A percentile compares a stretch with the other conserved stretches of the same genome.
These are phyloP conservation scores for Mionectes olivaceus DNA, from an alignment of 2,797 vertebrate genomes.

Conservation along the genomic window DNA sequence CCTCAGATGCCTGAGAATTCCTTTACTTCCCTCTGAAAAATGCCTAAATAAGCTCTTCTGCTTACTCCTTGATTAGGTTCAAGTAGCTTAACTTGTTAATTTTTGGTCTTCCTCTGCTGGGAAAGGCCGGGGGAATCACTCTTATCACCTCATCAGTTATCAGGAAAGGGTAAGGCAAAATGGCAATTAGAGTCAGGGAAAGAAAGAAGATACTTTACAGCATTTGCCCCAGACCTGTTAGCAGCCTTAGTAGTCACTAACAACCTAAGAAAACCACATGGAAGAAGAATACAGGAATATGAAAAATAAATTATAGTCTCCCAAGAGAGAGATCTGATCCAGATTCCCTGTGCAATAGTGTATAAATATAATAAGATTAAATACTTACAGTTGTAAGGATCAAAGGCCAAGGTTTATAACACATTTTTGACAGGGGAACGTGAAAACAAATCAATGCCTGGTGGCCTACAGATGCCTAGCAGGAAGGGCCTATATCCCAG, in stretches of 20 bases:
- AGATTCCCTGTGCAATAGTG: not conserved
- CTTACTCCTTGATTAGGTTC: not conserved
- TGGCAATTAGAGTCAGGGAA: not conserved
- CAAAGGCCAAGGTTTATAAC: not conserved
- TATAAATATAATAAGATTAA: slow-evolving; percentile 18
- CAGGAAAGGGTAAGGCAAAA: not conserved
- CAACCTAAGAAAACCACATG: not conserved
- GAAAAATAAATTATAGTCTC: not conserved
- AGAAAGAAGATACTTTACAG: not conserved
- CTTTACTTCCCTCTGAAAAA: not conserved
- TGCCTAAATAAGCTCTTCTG: not conserved
- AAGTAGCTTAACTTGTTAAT: not conserved
- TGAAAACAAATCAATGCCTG: not conserved
- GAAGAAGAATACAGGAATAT: not conserved
- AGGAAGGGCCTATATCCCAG: not conserved
- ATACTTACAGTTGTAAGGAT: not conserved
- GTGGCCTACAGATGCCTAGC: not conserved
- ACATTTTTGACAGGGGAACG: not conserved
- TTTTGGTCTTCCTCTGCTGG: not conserved
- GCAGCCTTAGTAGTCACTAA: not conserved
- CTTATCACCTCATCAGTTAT: not conserved
- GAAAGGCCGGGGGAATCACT: not conserved
- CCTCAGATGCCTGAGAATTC: not conserved
- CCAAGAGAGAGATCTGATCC: not conserved
- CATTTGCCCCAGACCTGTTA: not conserved